These are phyloP conservation scores for Sclerodermus sp. DNA, from an alignment of 2,888 invertebrate species.

Conservation along the genomic window DNA sequence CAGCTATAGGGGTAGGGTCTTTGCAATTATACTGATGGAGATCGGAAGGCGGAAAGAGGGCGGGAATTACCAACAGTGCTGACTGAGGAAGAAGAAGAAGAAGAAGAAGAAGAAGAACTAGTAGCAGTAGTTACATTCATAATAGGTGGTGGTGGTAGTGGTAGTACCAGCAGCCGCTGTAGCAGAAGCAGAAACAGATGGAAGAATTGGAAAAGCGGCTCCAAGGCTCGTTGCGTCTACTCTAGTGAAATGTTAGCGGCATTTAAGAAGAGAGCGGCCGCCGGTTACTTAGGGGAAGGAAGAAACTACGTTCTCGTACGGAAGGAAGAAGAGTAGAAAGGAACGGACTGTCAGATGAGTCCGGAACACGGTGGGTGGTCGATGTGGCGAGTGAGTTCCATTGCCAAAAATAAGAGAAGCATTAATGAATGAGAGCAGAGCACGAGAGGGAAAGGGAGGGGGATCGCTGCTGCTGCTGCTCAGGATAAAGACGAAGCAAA, in stretches of 20 bases:
- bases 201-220: conserved; percentile 22
- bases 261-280: conserved; percentile 27
- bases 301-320: conserved; percentile 22
- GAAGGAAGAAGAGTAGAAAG: conserved; percentile 20
- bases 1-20: conserved; percentile 47
- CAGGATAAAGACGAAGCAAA: no score
- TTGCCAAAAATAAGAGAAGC: conserved; percentile 49
- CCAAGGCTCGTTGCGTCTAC: conserved; percentile 18
- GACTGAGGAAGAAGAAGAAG: conserved; percentile 7
- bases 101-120: conserved; percentile 11
- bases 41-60: conserved; percentile 34
- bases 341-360: conserved; percentile 4
- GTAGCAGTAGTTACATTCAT: conserved; percentile 9
- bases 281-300: conserved; percentile 23
- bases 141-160: conserved; percentile 6
- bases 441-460: conserved; percentile 18
- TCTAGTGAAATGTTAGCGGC: conserved; percentile 36
- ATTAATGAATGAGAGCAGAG: conserved; percentile 48
- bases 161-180: background rate
- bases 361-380: conserved; percentile 24
- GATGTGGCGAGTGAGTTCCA: conserved; percentile 27
- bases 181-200: conserved; percentile 6
- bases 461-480: no score
- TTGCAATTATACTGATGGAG: conserved; percentile 57
- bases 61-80: conserved; percentile 16